Evolutionary conservation across 2,113 vertebrate species (phyloP).

Genomic region (Etheostoma cragini): DNA sequence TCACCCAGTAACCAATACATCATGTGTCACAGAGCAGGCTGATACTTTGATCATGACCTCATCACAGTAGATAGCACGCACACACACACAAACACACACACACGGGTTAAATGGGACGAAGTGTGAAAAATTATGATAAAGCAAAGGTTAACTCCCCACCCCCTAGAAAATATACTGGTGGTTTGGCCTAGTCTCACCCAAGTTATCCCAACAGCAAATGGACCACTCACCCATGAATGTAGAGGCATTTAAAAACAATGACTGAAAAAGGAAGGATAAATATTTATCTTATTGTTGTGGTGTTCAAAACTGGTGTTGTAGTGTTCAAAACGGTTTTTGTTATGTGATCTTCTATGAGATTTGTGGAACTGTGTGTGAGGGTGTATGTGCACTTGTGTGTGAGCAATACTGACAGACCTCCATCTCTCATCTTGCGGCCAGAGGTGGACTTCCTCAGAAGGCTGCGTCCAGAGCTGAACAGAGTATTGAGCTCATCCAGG

Average conservation of each 20-base stretch:
- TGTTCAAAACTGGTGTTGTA: not conserved
- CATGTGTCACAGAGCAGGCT: constrained; percentile 28
- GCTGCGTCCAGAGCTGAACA: constrained; percentile 94
- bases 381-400: not conserved
- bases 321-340: not conserved
- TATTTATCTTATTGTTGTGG: not conserved
- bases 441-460: constrained; percentile 91
- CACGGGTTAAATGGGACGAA: too few relatives aligned
- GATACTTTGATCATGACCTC: constrained; percentile 54
- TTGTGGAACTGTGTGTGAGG: not conserved
- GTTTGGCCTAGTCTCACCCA: not conserved
- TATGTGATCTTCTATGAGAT: not conserved
- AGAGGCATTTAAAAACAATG: constrained; percentile 46
- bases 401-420: constrained; percentile 83
- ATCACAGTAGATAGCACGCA: constrained; percentile 34
- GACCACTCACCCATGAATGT: constrained; percentile 8
- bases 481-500: constrained; percentile 93
- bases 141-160: not conserved
- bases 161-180: constrained; percentile 16
- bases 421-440: constrained; percentile 91
- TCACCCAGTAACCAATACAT: constrained; percentile 48
- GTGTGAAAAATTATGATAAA: too few relatives aligned
- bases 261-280: not conserved
- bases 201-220: not conserved
- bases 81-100: not conserved